A percentile compares a stretch with the other conserved stretches of the same genome.
Evolutionary conservation across 2,113 vertebrate genomes (phyloP).

Genomic region (Helogale parvula): DNA sequence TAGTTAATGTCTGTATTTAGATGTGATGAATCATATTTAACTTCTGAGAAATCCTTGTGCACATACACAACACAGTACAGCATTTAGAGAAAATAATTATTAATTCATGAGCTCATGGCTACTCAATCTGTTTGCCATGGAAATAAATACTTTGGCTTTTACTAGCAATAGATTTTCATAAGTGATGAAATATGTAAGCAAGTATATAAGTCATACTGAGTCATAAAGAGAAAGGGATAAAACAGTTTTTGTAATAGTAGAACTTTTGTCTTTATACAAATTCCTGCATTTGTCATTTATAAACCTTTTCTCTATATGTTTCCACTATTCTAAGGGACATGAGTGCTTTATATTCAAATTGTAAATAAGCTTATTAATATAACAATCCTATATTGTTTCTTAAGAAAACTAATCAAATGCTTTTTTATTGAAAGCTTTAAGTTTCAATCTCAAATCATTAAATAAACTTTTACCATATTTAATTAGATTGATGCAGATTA

Average conservation of each 20-base stretch:
- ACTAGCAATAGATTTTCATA: not conserved
- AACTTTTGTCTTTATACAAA: not conserved
- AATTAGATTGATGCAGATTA: conserved; percentile 47
- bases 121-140: not conserved
- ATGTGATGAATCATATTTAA: not conserved
- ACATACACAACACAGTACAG: not conserved
- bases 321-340: not conserved
- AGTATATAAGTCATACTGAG: not conserved
- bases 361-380: conserved; percentile 27
- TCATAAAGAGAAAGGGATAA: not conserved
- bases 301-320: not conserved
- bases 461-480: conserved; percentile 36
- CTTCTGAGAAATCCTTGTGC: not conserved
- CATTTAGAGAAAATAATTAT: not conserved
- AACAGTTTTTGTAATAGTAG: not conserved
- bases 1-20: conserved; percentile 10
- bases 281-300: not conserved
- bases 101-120: not conserved
- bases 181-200: not conserved
- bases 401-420: conserved; percentile 52
- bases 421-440: conserved; percentile 55
- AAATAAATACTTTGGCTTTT: conserved; percentile 8
- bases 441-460: conserved; percentile 34
- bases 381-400: not conserved
- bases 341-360: conserved; percentile 43